Percentiles rank a stretch among this genome's conserved stretches.
Conservation (phyloP, 2,888 invertebrate species). For the Dryobota labecula region DNA sequence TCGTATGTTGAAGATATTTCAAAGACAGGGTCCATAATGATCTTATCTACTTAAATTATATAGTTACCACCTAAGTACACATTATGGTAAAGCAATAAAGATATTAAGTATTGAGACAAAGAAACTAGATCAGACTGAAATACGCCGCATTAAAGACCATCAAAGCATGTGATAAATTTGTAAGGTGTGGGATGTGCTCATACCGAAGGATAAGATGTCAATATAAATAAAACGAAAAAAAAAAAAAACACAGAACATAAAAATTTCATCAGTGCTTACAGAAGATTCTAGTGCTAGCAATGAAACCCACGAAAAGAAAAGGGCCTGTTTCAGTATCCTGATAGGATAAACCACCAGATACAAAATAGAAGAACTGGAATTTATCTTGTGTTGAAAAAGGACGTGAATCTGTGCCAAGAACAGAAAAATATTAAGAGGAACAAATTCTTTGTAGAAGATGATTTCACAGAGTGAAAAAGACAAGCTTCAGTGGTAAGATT, state of each 20-base stretch:
- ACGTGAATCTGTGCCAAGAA: background rate
- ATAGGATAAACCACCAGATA: background rate
- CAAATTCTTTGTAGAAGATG: background rate
- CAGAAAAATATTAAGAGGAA: background rate
- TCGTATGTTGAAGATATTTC: background rate
- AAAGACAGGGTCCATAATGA: no score
- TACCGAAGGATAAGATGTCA: background rate
- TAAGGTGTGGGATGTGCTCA: background rate
- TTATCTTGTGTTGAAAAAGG: background rate
- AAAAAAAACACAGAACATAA: background rate
- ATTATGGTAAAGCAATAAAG: no score
- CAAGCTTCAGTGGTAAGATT: background rate
- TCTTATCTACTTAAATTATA: no score
- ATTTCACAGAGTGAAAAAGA: background rate
- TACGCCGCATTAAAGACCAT: no score
- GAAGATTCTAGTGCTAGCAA: background rate
- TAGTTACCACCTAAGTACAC: no score
- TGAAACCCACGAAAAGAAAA: background rate
- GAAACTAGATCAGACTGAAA: no score
- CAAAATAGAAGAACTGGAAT: background rate
- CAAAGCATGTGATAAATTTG: background rate
- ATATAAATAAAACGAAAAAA: background rate
- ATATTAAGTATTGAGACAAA: no score
- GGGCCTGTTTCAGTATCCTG: background rate
- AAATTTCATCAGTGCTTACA: background rate